A percentile compares a stretch with the other conserved stretches of the same genome.
These are phyloP conservation scores for Drosophila lacertosa DNA, from an alignment of 1,140 invertebrate genomes.

Conservation along the genomic window DNA sequence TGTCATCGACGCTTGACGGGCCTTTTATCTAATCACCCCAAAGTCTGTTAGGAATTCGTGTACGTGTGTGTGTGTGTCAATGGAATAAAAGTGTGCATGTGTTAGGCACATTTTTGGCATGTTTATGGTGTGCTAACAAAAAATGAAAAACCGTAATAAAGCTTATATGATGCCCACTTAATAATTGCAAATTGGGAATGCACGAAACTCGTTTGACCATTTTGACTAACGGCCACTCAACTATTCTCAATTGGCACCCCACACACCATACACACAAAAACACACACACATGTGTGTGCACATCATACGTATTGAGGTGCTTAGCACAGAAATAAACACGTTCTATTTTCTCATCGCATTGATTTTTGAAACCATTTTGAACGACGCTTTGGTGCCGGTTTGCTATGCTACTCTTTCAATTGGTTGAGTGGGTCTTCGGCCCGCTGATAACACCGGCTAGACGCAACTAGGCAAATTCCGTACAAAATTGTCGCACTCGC, in stretches of 20 bases:
- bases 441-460: conserved; percentile 57
- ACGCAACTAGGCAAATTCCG: conserved; percentile 70
- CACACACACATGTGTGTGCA: conserved; percentile 11
- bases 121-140: conserved; percentile 59
- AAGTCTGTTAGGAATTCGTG: conserved; percentile 10
- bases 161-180: conserved; percentile 64
- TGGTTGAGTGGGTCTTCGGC: conserved; percentile 25
- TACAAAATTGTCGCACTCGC: conserved; percentile 27
- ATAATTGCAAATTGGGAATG: conserved; percentile 73
- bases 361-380: conserved; percentile 80
- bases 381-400: conserved; percentile 63
- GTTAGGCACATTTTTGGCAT: conserved; percentile 57
- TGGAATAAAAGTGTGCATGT: conserved; percentile 12
- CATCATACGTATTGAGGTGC: conserved; percentile 63
- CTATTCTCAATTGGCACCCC: conserved; percentile 59
- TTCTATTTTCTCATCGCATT: conserved; percentile 80
- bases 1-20: conserved; percentile 30
- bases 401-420: conserved; percentile 38
- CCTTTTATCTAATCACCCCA: conserved; percentile 45
- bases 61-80: conserved; percentile 23
- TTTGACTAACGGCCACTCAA: conserved; percentile 65
- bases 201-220: conserved; percentile 69
- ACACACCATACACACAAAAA: conserved; percentile 11
- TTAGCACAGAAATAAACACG: conserved; percentile 80
- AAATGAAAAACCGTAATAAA: conserved; percentile 57